A percentile compares a stretch with the other conserved stretches of the same genome.
phyloP scores from a whole-genome alignment of 2,797 vertebrate species.

The Mormyrops attenuatus region DNA sequence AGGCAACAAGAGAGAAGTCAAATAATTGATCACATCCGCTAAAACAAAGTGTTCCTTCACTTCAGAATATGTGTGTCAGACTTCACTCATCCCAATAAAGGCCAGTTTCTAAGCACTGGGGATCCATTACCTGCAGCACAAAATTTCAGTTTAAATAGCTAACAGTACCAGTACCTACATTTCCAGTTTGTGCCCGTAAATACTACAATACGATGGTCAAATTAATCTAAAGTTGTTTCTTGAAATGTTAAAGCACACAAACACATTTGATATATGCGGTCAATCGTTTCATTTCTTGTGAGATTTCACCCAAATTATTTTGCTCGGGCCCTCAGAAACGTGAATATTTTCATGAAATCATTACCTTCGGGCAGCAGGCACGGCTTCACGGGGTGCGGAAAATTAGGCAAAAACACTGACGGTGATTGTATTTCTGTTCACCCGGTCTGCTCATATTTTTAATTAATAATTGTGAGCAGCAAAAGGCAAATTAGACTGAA shows the following conservation, averaged over 20 bases:
- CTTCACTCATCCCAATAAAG: neutral
- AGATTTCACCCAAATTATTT: neutral
- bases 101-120: neutral
- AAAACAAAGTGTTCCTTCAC: neutral
- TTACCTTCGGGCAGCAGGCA: neutral
- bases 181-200: neutral
- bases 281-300: neutral
- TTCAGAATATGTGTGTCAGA: neutral
- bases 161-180: neutral
- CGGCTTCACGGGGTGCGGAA: neutral
- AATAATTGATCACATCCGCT: neutral
- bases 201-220: neutral
- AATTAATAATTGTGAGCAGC: slow-evolving; percentile 11
- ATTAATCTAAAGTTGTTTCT: neutral
- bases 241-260: neutral
- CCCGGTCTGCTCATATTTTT: neutral
- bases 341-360: slow-evolving; percentile 7
- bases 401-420: neutral
- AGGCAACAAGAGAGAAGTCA: neutral
- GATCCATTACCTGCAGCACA: neutral
- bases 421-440: slow-evolving; percentile 4
- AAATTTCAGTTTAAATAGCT: neutral
- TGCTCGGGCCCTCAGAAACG: neutral
- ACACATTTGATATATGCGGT: neutral
- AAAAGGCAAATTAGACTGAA: neutral